Evolutionary conservation across 2,797 vertebrate genomes (phyloP).

Genomic region (Philypnodon macrostomus): DNA sequence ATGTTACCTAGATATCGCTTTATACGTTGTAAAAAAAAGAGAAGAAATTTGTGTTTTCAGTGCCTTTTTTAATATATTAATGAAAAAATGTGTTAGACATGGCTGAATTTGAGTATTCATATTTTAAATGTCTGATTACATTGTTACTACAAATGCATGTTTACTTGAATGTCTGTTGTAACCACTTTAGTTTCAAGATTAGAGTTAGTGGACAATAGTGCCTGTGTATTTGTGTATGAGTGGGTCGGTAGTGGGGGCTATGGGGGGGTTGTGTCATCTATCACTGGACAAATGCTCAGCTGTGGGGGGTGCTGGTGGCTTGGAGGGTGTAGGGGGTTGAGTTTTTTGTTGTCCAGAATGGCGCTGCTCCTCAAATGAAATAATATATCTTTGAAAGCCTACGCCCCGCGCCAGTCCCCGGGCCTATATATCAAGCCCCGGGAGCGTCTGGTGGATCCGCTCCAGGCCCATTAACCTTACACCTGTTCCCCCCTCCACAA

Average conservation of each 20-base stretch:
- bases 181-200: conserved; percentile 68
- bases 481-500: conserved; percentile 97
- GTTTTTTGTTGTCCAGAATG: conserved; percentile 82
- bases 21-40: too few species aligned
- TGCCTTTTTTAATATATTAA: too few species aligned
- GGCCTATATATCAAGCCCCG: conserved; percentile 97
- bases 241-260: conserved; percentile 15
- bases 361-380: conserved; percentile 99
- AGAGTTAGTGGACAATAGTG: conserved; percentile 15
- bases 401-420: conserved; percentile 88
- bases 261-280: conserved; percentile 88
- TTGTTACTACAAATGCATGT: too few species aligned
- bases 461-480: conserved; percentile 99
- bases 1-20: too few species aligned
- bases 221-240: conserved; percentile 37
- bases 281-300: conserved; percentile 92
- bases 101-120: too few species aligned
- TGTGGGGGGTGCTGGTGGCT: conserved; percentile 47
- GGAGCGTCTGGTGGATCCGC: conserved; percentile 95
- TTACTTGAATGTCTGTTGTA: too few species aligned
- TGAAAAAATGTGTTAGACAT: too few species aligned
- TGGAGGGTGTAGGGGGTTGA: conserved; percentile 5
- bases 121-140: too few species aligned
- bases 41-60: too few species aligned
- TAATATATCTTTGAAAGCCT: conserved; percentile 99